Percentiles rank a stretch among this genome's conserved stretches.
Evolutionary conservation across 2,113 vertebrate species (phyloP).

Genomic region (Ginglymostoma cirratum): DNA sequence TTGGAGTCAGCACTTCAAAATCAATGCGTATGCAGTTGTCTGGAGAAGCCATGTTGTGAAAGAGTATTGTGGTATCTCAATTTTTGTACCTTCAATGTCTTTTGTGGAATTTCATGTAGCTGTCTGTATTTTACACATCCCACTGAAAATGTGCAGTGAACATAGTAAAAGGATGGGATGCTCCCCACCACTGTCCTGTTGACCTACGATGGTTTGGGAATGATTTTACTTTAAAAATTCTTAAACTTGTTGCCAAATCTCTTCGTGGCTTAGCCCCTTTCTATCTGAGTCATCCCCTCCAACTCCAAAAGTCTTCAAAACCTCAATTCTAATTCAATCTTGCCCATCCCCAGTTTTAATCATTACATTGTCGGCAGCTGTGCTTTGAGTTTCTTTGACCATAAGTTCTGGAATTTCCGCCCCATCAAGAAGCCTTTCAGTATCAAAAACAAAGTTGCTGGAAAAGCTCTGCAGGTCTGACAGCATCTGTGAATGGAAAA

Average conservation of each 20-base stretch:
- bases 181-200: too few relatives aligned
- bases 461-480: too few relatives aligned
- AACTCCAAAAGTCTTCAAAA: background rate
- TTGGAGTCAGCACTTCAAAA: background rate
- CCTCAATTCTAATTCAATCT: background rate
- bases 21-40: background rate
- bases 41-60: background rate
- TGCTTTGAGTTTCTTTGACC: background rate
- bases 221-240: background rate
- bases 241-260: background rate
- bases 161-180: too few relatives aligned
- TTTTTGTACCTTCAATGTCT: background rate
- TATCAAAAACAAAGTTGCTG: background rate
- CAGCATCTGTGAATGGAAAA: too few relatives aligned
- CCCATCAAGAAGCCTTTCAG: background rate
- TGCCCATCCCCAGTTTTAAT: background rate
- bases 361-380: background rate
- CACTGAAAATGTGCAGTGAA: background rate
- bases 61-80: background rate
- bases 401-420: background rate
- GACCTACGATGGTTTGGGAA: too few relatives aligned
- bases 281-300: background rate
- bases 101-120: background rate
- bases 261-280: background rate
- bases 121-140: background rate